Evolutionary conservation across 2,888 invertebrate species (phyloP), one percentile per base, ranked within the genome.

Genomic region (Drosophila villosipedis): DNA sequence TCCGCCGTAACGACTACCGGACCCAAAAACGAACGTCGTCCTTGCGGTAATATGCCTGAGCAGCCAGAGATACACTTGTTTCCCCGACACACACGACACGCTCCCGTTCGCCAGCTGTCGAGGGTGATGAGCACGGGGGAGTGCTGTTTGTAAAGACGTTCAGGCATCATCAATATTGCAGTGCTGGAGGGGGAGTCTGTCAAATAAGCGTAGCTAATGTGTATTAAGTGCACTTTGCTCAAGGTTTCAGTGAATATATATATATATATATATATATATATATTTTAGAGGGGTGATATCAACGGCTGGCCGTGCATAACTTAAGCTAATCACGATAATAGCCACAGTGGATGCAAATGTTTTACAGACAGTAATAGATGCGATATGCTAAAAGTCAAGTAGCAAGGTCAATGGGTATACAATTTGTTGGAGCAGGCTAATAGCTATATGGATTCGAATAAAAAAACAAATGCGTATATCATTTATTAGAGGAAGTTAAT

Each of bases 141-240:
- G 3, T 35, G 67, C 30, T 66, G 57, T 59, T 75, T 63, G 58
- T n/a, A 47, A 53, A 62, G 70, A 62, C 65, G 72, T 62, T 55
- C 80, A 67, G 79, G 76, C 82, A 85, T 85, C 88, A 85, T 85
- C 90, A 89, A 85, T 85, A 85, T 85, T 85, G 83, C 90, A 80
- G 25, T 39, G n/a, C 25, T 14, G 10, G n/a, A n/a, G 39, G 55
- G 37, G 70, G 55, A 74, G 81, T 61, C 78, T 87, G 89, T 87
- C 89, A 90, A 90, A 87, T 87, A 90, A 90, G 87, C 91, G 91
- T 88, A 63, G 73, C 87, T 90, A 88, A 88, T 90, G 81, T 79
- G 91, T 82, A 90, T 88, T 80, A 89, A 88, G 87, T 88, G 87
- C 87, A 86, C 80, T 89, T 83, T 73, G 10, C 49, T 55, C 63